Conservation (phyloP, 1,140 invertebrate genomes). For the Drosophila erecta region DNA sequence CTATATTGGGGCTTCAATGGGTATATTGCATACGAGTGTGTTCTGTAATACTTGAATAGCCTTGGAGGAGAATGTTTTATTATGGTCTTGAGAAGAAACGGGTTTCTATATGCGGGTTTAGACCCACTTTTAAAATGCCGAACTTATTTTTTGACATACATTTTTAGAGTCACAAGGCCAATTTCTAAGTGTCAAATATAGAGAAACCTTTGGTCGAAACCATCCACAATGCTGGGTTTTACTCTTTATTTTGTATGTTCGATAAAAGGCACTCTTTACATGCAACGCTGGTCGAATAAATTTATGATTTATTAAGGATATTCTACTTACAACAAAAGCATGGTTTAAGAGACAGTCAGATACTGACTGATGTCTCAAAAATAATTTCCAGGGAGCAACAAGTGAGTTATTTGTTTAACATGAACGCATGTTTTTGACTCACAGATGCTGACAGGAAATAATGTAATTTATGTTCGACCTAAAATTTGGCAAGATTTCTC, state of each 20-base stretch:
- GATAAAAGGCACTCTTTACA: slow-evolving; percentile 31
- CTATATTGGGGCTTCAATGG: too few species aligned
- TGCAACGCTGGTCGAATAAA: slow-evolving; percentile 68
- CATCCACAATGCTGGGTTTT: not conserved
- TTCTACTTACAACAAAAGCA: slow-evolving; percentile 81
- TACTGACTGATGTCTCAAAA: slow-evolving; percentile 78
- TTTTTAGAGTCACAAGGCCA: not conserved
- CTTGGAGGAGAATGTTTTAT: not conserved
- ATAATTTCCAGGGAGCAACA: slow-evolving; percentile 57
- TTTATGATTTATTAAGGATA: slow-evolving; percentile 85
- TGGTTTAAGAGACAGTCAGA: slow-evolving; percentile 26
- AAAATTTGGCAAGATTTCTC: slow-evolving; percentile 52
- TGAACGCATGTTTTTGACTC: slow-evolving; percentile 78
- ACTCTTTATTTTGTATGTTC: not conserved
- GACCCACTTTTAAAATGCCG: not conserved
- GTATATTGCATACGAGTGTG: too few species aligned
- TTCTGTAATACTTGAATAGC: too few species aligned
- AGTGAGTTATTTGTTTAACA: slow-evolving; percentile 83
- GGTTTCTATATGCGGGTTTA: too few species aligned
- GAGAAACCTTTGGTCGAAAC: not conserved
- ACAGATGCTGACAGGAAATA: slow-evolving; percentile 83
- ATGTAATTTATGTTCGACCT: slow-evolving; percentile 75
- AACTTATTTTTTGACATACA: too few species aligned
- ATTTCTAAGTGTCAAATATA: not conserved
- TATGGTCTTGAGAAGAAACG: too few species aligned